These are phyloP conservation scores for Periparus ater DNA, from an alignment of 2,797 vertebrate species.

Conservation along the genomic window DNA sequence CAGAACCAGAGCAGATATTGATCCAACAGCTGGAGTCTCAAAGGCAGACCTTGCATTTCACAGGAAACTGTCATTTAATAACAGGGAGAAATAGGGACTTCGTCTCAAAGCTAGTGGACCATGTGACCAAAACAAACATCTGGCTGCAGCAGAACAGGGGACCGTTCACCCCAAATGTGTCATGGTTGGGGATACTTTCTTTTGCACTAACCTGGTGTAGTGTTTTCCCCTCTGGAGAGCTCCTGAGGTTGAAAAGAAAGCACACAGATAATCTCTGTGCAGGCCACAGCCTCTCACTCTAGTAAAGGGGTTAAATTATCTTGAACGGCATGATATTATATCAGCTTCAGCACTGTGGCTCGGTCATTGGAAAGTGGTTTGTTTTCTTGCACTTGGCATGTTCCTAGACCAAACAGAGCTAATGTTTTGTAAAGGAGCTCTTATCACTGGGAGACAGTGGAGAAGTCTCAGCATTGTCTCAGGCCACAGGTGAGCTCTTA, in stretches of 20 bases:
- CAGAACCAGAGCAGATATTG: neutral
- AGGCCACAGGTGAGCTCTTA: neutral
- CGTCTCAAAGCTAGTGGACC: neutral
- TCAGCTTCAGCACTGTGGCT: neutral
- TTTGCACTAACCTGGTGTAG: neutral
- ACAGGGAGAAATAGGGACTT: neutral
- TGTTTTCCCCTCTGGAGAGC: neutral
- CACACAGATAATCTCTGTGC: neutral
- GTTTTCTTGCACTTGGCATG: neutral
- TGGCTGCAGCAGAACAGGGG: neutral
- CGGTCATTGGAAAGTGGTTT: neutral
- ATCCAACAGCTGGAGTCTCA: neutral
- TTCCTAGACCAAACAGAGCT: neutral
- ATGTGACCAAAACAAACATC: neutral
- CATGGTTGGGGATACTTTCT: neutral
- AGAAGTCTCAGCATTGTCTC: neutral
- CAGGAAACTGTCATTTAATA: neutral
- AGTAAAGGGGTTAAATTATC: neutral
- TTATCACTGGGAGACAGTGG: neutral
- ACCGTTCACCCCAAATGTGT: neutral
- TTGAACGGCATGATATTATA: rapidly evolving
- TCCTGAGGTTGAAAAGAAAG: neutral
- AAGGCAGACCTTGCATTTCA: neutral
- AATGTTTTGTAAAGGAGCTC: neutral
- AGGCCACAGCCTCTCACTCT: neutral